Evolutionary conservation across 64 coral and sea anemone genomes (phyloP).

Genomic region (Platygyra sinensis): DNA sequence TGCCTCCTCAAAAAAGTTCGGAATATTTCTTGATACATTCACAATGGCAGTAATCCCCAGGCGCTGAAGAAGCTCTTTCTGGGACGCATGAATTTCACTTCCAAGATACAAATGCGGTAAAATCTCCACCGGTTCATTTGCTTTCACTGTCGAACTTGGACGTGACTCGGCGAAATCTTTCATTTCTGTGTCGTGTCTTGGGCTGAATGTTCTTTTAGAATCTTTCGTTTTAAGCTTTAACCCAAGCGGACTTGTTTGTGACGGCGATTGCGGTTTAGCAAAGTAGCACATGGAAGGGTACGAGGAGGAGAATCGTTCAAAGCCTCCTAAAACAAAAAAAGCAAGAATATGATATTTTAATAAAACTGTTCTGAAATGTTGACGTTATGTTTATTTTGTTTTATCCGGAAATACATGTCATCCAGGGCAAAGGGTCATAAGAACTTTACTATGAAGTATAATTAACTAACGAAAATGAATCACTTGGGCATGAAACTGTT

Average conservation of each 20-base stretch:
- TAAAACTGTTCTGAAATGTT: not conserved
- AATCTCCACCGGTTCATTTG: slow-evolving; percentile 84
- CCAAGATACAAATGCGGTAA: slow-evolving; percentile 87
- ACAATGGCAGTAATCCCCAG: slow-evolving; percentile 89
- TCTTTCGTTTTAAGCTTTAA: slow-evolving; percentile 72
- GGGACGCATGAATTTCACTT: slow-evolving; percentile 87
- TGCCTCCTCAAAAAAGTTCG: slow-evolving; percentile 78
- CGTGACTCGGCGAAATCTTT: slow-evolving; percentile 50
- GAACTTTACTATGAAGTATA: too few species aligned
- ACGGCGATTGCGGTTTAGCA: slow-evolving; percentile 43
- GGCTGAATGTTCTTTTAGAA: slow-evolving; percentile 39
- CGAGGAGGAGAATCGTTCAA: slow-evolving; percentile 64
- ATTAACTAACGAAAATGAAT: too few species aligned
- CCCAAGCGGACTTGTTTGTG: slow-evolving; percentile 63
- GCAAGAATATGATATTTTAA: not conserved
- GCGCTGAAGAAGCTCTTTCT: slow-evolving; percentile 68
- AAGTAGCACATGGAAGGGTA: slow-evolving; percentile 90
- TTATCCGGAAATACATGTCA: too few species aligned
- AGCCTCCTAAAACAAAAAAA: slow-evolving; percentile 69
- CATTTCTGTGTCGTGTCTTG: slow-evolving; percentile 47
- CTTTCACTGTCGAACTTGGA: slow-evolving; percentile 34
- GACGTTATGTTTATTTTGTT: too few species aligned
- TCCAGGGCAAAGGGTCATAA: too few species aligned
- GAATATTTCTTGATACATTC: slow-evolving; percentile 95
- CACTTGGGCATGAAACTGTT: too few species aligned